A percentile compares a stretch with the other conserved stretches of the same genome.
phyloP scores from a whole-genome alignment of 2,888 invertebrate genomes.

The Leptopilina syphax region DNA sequence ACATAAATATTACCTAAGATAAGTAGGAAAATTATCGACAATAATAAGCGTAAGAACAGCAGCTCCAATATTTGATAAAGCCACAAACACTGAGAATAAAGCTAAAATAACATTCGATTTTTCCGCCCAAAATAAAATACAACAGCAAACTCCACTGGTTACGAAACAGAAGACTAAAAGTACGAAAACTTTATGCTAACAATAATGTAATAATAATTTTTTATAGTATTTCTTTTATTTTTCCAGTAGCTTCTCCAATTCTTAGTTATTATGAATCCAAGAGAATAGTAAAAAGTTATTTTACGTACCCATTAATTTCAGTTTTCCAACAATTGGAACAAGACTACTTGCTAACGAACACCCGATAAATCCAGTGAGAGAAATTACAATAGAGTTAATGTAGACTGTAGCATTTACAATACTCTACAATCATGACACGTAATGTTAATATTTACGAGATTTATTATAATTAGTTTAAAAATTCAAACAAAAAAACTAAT shows the following conservation, averaged over 20 bases:
- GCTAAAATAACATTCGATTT: conserved; percentile 68
- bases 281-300: too few species aligned
- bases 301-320: conserved; percentile 77
- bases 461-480: too few species aligned
- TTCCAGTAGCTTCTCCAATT: too few species aligned
- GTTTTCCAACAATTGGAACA: conserved; percentile 79
- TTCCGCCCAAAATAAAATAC: conserved; percentile 71
- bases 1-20: conserved; percentile 64
- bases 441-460: conserved; percentile 48
- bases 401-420: conserved; percentile 81
- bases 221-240: too few species aligned
- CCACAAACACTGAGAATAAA: conserved; percentile 71
- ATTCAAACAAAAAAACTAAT: too few species aligned
- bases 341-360: conserved; percentile 81
- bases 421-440: conserved; percentile 59
- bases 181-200: too few species aligned
- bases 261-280: background rate
- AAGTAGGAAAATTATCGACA: conserved; percentile 73
- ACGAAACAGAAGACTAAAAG: conserved; percentile 70
- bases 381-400: conserved; percentile 84
- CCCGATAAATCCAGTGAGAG: conserved; percentile 81
- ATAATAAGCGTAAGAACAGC: conserved; percentile 78
- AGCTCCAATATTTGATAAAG: conserved; percentile 76
- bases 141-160: conserved; percentile 71
- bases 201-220: too few species aligned